phyloP scores from a whole-genome alignment of 2,797 vertebrate species.

The Odontamblyopus lacepedii region DNA sequence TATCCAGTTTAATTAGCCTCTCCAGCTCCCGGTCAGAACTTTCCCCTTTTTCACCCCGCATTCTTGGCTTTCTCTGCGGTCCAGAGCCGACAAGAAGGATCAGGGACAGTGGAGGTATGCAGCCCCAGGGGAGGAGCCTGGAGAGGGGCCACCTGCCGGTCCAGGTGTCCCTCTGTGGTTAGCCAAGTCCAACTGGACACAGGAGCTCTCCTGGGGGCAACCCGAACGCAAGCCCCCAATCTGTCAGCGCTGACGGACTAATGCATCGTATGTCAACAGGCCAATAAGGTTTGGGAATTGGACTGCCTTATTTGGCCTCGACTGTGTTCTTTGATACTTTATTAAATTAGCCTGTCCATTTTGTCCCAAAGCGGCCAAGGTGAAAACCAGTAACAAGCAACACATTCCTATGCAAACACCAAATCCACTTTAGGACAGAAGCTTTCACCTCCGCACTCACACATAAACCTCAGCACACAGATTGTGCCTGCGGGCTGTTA shows the following conservation, averaged over 20 bases:
- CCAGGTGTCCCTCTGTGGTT: constrained; percentile 71
- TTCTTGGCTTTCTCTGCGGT: constrained; percentile 56
- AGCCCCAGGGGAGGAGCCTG: constrained; percentile 60
- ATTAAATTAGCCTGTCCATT: constrained; percentile 31
- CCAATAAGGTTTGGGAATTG: constrained; percentile 55
- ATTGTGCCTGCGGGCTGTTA: constrained; percentile 72
- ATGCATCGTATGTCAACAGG: constrained; percentile 61
- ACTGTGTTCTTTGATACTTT: constrained; percentile 27
- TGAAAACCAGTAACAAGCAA: constrained; percentile 56
- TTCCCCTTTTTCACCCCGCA: constrained; percentile 43
- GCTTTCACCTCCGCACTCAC: constrained; percentile 21
- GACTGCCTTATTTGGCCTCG: constrained; percentile 53
- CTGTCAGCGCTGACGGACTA: constrained; percentile 59
- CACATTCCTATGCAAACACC: constrained; percentile 70
- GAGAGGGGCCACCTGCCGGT: constrained; percentile 70
- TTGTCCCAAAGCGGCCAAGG: constrained; percentile 40
- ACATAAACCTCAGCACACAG: constrained; percentile 27
- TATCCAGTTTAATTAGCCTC: constrained; percentile 38
- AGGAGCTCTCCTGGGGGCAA: constrained; percentile 47
- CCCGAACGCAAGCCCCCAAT: constrained; percentile 44
- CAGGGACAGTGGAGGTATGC: constrained; percentile 53
- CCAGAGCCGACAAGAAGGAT: constrained; percentile 53
- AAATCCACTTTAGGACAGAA: constrained; percentile 66
- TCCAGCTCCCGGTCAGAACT: constrained; percentile 53
- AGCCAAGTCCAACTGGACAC: constrained; percentile 63